Base-by-base conservation (phyloP, 2,797 vertebrate species). In the Nannoperca obscura region DNA sequence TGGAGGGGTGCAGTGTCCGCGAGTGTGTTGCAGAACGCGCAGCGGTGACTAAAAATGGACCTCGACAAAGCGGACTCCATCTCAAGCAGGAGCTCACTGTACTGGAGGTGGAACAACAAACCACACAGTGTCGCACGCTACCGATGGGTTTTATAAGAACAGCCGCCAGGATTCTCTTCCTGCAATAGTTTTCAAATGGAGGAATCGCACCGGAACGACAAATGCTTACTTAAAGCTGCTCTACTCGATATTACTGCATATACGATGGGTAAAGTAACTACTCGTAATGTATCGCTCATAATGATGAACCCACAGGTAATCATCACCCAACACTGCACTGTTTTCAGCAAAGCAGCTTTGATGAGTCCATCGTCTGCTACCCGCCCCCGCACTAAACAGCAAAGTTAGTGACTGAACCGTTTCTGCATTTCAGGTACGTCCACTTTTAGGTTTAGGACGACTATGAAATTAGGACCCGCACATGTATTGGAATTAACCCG, bases 11-110 rank as follows among this genome's bases (percentile, higher is more conserved):
- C 24, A 4, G 24, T 10, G 32, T 44, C 42, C 65, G 71, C 63
- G 68, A 87, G 74, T 44, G 74, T 44, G 80, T 69, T 65, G 62
- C 19, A 81, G 82, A 80, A 70, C 14, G 81, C 46, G 76, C 15
- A 30, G 74, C 49, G 20, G 74, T 14, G 55, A 50, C 65, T 70
- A 30, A 84, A 84, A 84, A 71, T 19, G 64, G 67, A n/a, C 46
- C 67, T 58, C 2, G 54, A 70, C 53, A 82, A 83, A 76, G 78
- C 3, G 15, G 22, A 17, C 22, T 30, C 19, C 27, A 24, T 81
- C 62, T 68, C 14, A 19, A 83, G 66, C 5, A 14, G 13, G 12
- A 58, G 58, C 13, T 59, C 49, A 0, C 59, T 55, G 12, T 6
- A 2, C 36, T 27, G 49, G 5, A 7, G 17, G 44, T 27, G 49